Evolutionary conservation across 1,140 invertebrate species (phyloP), one percentile per base, ranked within the genome.

Genomic region (Colletes gigas): DNA sequence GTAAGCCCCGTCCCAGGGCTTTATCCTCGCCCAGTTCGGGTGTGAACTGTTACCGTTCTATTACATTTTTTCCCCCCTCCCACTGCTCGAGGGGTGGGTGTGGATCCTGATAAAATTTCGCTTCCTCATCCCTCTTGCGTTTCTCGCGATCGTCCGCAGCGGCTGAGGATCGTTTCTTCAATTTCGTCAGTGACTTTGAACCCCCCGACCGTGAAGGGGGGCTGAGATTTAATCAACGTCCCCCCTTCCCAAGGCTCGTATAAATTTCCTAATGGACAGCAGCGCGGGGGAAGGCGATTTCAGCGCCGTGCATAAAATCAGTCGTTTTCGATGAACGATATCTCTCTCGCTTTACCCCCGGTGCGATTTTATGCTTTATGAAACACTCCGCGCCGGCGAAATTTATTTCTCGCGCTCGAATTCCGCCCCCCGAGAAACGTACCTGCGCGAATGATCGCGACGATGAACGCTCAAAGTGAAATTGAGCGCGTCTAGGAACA

Each of bases 241-340:
- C 4, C 57, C 21, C 59, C 54, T 17, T 66, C 44, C 59, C 50
- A 12, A 17, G 47, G 19, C 19, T 60, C 55, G 71, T 86, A 85
- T 85, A 85, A 85, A 86, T 86, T 85, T 85, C 72, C 75, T 85
- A 85, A 82, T 85, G 84, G 72, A 82, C 66, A 63, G 12, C 55
- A 9, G 6, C n/a, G n/a, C 57, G n/a, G 60, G 9, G 47, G 15
- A 81, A 47, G 41, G 12, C 14, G 52, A 3, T n/a, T 30, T 60
- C n/a, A 10, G 12, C 66, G 21, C 1, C 59, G 54, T 12, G 41
- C 9, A 55, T 54, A 57, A 80, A 80, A 66, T 69, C 63, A n/a
- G 21, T 21, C 39, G n/a, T 50, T 71, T 15, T 4, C 52, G 60
- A 71, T 30, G 39, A 41, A 50, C 21, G 15, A 67, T 69, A 52